Percentiles rank a stretch among this genome's conserved stretches.
phyloP scores from a whole-genome alignment of 2,888 invertebrate genomes.

The Leucania comma region DNA sequence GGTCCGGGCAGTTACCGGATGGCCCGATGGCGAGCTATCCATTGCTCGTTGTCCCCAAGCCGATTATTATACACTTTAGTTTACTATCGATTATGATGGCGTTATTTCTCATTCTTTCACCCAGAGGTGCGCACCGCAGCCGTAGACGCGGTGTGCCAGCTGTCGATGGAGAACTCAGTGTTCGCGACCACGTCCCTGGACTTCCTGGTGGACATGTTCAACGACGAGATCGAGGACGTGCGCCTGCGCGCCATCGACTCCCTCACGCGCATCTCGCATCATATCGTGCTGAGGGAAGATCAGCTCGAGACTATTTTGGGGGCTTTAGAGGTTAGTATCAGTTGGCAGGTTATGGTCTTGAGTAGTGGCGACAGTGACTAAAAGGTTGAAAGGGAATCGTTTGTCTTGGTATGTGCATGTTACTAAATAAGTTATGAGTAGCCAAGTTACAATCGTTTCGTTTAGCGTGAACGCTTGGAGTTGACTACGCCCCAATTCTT shows the following conservation, averaged over 20 bases:
- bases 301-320: constrained; percentile 98
- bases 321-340: constrained; percentile 94
- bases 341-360: background rate
- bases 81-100: too few relatives aligned
- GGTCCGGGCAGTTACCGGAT: too few relatives aligned
- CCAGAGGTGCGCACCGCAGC: constrained; percentile 98
- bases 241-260: constrained; percentile 98
- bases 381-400: too few relatives aligned
- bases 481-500: too few relatives aligned
- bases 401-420: too few relatives aligned
- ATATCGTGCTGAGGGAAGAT: constrained; percentile 97
- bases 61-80: too few relatives aligned
- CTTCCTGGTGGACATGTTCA: constrained; percentile 99
- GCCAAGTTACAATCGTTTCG: too few relatives aligned
- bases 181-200: constrained; percentile 98
- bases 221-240: constrained; percentile 99
- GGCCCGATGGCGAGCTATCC: too few relatives aligned
- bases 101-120: background rate
- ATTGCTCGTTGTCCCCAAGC: too few relatives aligned
- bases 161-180: constrained; percentile 95
- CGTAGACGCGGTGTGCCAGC: constrained; percentile 97
- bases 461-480: too few relatives aligned
- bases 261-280: constrained; percentile 96
- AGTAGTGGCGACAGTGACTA: too few relatives aligned
- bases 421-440: too few relatives aligned